Evolutionary conservation across 2,797 vertebrate genomes (phyloP), one percentile per base, ranked within the genome.

Genomic region (Acipenser transmontanus): DNA sequence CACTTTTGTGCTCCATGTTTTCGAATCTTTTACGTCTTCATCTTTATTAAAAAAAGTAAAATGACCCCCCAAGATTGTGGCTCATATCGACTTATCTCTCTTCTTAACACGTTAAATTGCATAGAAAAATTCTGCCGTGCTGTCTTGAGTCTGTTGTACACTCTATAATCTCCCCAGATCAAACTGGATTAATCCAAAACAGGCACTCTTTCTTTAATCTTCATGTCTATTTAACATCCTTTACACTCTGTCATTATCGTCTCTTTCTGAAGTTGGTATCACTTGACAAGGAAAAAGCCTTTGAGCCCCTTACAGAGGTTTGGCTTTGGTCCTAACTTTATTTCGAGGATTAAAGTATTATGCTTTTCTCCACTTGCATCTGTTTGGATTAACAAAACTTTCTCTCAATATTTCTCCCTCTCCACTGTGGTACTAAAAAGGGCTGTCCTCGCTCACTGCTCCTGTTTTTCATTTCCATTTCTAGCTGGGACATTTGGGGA

Each of bases 161-260:
- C 17, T 17, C 17, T 17, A 17, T 17, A 17, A 17, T 17, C 17
- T 17, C 17, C 17, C 6, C 47, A 6, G 66, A 74, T 12, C 67
- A 71, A 54, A 69, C 72, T 20, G 63, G 66, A 4, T 74, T 71
- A 13, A 71, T 71, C 50, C 67, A 69, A 48, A 66, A 62, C 11
- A 17, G 0, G 17, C 17, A 17, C 17, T 17, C 17, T 1, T 17
- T 17, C 17, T 17, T 17, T 17, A 17, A 17, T 17, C 17, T 17
- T 17, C 17, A 17, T 17, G 17, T 17, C 17, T 17, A 17, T 17
- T 17, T 17, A 17, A 17, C 17, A 17, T 17, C 17, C 17, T 17
- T 17, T 17, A 17, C 17, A 17, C 17, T 17, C 17, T 17, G 17
- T 17, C 17, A 17, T 17, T 17, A 17, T 17, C 17, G 1, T 17